Base-by-base conservation (phyloP, 1,140 invertebrate genomes). In the Eriocheir sinensis region DNA sequence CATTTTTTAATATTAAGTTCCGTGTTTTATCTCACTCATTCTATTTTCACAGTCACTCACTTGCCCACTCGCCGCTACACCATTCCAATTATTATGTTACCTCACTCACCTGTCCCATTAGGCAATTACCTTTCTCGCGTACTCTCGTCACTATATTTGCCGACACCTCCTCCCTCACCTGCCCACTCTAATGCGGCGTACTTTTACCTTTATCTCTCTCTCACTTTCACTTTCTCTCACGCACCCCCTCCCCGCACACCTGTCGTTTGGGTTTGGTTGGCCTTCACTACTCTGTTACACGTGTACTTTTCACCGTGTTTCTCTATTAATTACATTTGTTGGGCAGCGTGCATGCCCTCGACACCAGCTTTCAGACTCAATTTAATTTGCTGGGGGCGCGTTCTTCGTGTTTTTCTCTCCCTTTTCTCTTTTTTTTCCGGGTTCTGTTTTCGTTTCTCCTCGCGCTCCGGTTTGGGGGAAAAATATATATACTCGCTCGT, bases 321-420 rank as follows among this genome's bases (percentile, higher is more conserved):
- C 60, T 21, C 60, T 72, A 72, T 72, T 72, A 72, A 72, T 72
- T 72, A 72, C 60, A 72, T 72, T 72, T 72, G 60, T 72, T 72
- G 60, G 2, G 60, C 60, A 21, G 27, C 60, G n/a, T n/a, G 27
- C 60, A 1, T 72, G 60, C 6, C 27, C 60, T 72, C 60, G 60
- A 72, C 60, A 72, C 27, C 21, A 72, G 60, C 60, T 72, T 72
- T 72, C 60, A n/a, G 60, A n/a, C 60, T 72, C 60, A 72, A 72
- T 72, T 72, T n/a, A 72, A 72, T 72, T 72, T 72, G 60, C n/a
- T n/a, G 27, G 60, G 60, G 12, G 60, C 60, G 1, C 60, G 21
- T n/a, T 72, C 60, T 21, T 21, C 53, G 9, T 3, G 1, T 53
- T 53, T 53, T 53, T 53, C 21, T 21, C 48, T 21, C 8, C 2